Evolutionary conservation across 2,888 invertebrate genomes (phyloP).

Genomic region (Papilio protenor): DNA sequence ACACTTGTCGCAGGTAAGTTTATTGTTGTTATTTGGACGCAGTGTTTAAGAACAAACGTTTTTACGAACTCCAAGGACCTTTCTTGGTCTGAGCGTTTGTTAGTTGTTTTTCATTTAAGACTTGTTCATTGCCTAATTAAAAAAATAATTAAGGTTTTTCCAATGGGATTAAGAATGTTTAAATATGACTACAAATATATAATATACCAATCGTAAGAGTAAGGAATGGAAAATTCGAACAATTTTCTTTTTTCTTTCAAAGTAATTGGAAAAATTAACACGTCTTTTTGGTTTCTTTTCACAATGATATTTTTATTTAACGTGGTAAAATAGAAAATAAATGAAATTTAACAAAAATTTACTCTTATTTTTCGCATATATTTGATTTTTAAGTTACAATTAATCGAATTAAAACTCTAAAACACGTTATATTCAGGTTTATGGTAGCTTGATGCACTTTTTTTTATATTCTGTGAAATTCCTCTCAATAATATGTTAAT

Average conservation of each 20-base stretch:
- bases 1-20: slow-evolving; percentile 83
- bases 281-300: background rate
- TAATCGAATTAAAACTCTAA: background rate
- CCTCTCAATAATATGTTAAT: slow-evolving; percentile 7
- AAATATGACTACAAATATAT: background rate
- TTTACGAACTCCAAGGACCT: slow-evolving; percentile 68
- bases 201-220: background rate
- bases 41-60: slow-evolving; percentile 63
- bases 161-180: background rate
- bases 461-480: slow-evolving; percentile 16
- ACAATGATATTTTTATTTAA: background rate
- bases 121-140: background rate
- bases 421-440: background rate
- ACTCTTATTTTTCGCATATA: background rate
- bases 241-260: background rate
- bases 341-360: background rate
- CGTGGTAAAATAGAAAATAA: too few species aligned
- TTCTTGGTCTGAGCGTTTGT: slow-evolving; percentile 68
- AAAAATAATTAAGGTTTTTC: background rate
- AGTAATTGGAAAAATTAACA: background rate
- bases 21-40: slow-evolving; percentile 77
- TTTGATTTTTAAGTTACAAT: slow-evolving; percentile 42
- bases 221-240: background rate
- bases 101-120: slow-evolving; percentile 53
- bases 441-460: background rate